Evolutionary conservation across 2,113 vertebrate genomes (phyloP).

Genomic region (Macheiramphus alcinus): DNA sequence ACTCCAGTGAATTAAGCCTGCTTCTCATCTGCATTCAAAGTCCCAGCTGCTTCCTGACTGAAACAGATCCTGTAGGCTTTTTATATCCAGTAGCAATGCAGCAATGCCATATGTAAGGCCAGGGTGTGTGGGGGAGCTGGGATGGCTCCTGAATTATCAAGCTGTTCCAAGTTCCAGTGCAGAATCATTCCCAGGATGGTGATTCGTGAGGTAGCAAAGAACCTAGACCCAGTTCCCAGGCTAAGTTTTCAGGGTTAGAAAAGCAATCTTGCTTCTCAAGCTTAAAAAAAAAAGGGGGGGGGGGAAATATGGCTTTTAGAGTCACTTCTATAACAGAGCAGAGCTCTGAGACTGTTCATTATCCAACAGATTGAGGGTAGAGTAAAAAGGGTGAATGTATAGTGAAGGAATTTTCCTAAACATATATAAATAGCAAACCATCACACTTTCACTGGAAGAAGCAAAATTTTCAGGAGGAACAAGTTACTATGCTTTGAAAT

Average conservation of each 20-base stretch:
- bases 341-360: not conserved
- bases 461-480: not conserved
- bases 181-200: not conserved
- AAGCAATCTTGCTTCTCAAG: not conserved
- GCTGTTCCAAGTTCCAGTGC: slow-evolving; percentile 6
- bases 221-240: not conserved
- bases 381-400: not conserved
- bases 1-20: slow-evolving; percentile 3
- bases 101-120: slow-evolving; percentile 4
- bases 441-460: not conserved
- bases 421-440: not conserved
- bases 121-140: not conserved
- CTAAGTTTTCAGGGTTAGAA: not conserved
- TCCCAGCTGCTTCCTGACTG: slow-evolving; percentile 33
- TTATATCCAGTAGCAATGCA: slow-evolving; percentile 28
- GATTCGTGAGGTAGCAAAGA: slow-evolving; percentile 2
- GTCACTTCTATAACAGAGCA: not conserved
- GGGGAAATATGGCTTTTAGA: not conserved
- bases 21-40: slow-evolving; percentile 39
- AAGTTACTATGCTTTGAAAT: not conserved
- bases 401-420: not conserved
- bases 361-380: not conserved
- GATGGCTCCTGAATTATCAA: not conserved
- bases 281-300: not conserved
- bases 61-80: slow-evolving; percentile 32